Percentiles rank a stretch among this genome's conserved stretches.
These are phyloP conservation scores for Aeoliscus strigatus DNA, from an alignment of 2,797 vertebrate species.

Conservation along the genomic window DNA sequence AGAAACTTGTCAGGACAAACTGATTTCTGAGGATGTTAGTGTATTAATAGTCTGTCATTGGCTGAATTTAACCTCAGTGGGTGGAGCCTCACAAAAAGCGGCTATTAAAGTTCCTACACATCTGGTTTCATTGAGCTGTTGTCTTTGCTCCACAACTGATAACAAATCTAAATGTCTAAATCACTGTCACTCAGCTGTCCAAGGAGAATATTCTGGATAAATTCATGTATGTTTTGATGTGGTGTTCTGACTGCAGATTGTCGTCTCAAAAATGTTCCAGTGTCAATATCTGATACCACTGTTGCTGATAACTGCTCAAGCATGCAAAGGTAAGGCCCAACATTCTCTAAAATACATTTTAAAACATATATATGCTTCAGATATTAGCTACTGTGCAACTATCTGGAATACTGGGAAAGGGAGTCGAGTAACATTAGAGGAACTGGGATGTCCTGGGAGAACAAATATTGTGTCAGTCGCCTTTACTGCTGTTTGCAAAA, in stretches of 20 bases:
- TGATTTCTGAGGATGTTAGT: conserved; percentile 12
- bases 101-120: too few species aligned
- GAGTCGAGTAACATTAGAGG: conserved; percentile 12
- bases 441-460: conserved; percentile 32
- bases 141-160: too few species aligned
- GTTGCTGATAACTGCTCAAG: conserved; percentile 39
- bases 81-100: background rate
- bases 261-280: conserved; percentile 51
- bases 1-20: conserved; percentile 4
- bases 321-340: conserved; percentile 47
- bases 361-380: background rate
- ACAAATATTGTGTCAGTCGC: background rate
- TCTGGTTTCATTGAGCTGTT: too few species aligned
- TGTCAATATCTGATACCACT: conserved; percentile 41
- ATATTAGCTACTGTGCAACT: background rate
- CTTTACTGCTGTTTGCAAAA: conserved; percentile 5
- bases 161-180: too few species aligned
- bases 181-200: too few species aligned
- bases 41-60: conserved; percentile 15
- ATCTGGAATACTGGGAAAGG: background rate
- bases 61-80: conserved; percentile 6
- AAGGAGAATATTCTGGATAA: too few species aligned
- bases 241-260: conserved; percentile 15
- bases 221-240: too few species aligned
- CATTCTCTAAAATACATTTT: background rate